These are phyloP conservation scores for Myotis daubentonii DNA, from an alignment of 2,797 vertebrate genomes.

Conservation along the genomic window DNA sequence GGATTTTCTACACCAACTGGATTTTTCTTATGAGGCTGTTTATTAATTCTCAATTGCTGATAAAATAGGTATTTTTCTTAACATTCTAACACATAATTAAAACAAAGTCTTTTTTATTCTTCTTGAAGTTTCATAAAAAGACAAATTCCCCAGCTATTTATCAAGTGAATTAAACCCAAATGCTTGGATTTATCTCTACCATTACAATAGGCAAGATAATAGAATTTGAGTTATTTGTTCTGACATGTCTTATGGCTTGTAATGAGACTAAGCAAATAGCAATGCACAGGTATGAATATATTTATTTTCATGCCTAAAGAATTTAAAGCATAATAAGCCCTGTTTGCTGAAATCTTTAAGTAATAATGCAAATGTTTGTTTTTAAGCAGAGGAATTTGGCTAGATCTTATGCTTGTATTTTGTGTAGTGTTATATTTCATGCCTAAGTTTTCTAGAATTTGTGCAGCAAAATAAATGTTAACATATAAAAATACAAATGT, in stretches of 20 bases:
- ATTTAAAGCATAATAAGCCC: neutral
- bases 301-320: constrained; percentile 21
- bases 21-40: neutral
- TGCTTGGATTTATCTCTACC: neutral
- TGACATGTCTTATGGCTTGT: neutral
- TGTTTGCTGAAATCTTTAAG: neutral
- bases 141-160: neutral
- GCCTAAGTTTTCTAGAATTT: constrained; percentile 7
- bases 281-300: neutral
- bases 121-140: neutral
- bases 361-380: neutral
- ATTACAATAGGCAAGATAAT: neutral
- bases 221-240: neutral
- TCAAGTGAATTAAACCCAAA: neutral
- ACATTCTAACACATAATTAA: neutral
- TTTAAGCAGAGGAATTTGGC: neutral
- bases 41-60: neutral
- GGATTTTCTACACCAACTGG: neutral
- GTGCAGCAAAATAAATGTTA: neutral
- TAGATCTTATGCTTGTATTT: neutral
- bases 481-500: neutral
- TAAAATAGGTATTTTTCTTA: neutral
- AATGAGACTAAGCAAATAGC: neutral
- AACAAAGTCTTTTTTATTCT: neutral
- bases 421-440: neutral